Conservation (phyloP, 2,888 invertebrate species). For the Aphidius colemani region DNA sequence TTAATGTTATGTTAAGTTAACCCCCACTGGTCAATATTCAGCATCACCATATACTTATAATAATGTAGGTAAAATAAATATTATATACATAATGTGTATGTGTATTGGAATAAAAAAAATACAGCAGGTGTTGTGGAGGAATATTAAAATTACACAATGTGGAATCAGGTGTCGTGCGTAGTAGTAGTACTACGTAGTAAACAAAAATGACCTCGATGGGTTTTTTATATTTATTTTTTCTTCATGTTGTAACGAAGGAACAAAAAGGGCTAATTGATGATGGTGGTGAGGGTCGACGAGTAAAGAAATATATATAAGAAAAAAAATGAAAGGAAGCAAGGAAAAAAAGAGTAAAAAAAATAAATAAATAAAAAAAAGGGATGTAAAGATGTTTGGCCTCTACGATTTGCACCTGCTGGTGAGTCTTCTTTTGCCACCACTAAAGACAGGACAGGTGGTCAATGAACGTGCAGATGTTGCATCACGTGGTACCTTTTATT, state of each 20-base stretch:
- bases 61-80: not conserved
- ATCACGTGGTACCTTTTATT: conserved; percentile 21
- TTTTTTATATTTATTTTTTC: not conserved
- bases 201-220: conserved; percentile 45
- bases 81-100: not conserved
- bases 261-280: conserved; percentile 52
- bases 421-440: not conserved
- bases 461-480: conserved; percentile 47
- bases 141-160: conserved; percentile 24
- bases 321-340: conserved; percentile 1
- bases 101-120: not conserved
- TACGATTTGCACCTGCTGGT: conserved; percentile 52
- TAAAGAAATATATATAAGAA: conserved; percentile 10
- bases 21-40: too few species aligned
- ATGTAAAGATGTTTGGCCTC: conserved; percentile 26
- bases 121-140: conserved; percentile 6
- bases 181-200: conserved; percentile 45
- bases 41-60: not conserved
- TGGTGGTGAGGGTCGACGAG: conserved; percentile 27
- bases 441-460: conserved; percentile 45
- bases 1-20: too few species aligned
- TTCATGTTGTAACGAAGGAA: conserved; percentile 34
- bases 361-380: conserved; percentile 2
- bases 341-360: conserved; percentile 18
- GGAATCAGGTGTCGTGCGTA: conserved; percentile 36